A percentile compares a stretch with the other conserved stretches of the same genome.
Evolutionary conservation across 2,797 vertebrate genomes (phyloP).

Genomic region (Semaprochilodus insignis): DNA sequence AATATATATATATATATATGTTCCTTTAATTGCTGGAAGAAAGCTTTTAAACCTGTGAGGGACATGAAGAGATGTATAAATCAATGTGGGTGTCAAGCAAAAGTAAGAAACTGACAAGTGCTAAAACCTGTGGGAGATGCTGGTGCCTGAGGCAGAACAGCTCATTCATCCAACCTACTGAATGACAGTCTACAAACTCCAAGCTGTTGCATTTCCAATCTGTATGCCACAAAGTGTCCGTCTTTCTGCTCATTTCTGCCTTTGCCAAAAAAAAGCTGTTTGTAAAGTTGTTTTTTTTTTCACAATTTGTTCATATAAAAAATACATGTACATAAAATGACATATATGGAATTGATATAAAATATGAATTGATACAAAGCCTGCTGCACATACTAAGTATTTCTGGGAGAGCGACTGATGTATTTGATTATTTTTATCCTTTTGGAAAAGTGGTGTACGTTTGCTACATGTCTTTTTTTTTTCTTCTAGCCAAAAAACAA

Average conservation of each 20-base stretch:
- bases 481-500: slow-evolving; percentile 63
- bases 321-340: slow-evolving; percentile 47
- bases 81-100: slow-evolving; percentile 68
- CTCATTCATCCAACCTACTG: slow-evolving; percentile 58
- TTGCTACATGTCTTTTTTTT: slow-evolving; percentile 58
- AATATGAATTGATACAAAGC: slow-evolving; percentile 72
- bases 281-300: slow-evolving; percentile 62
- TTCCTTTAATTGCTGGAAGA: slow-evolving; percentile 26
- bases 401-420: slow-evolving; percentile 67
- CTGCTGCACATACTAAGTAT: slow-evolving; percentile 77
- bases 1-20: no score
- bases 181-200: slow-evolving; percentile 58
- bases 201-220: slow-evolving; percentile 56
- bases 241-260: slow-evolving; percentile 25
- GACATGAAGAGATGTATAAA: slow-evolving; percentile 71
- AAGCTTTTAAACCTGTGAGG: slow-evolving; percentile 75
- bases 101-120: slow-evolving; percentile 67
- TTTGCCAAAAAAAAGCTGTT: slow-evolving; percentile 52
- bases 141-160: slow-evolving; percentile 64
- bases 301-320: slow-evolving; percentile 1
- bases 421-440: slow-evolving; percentile 44
- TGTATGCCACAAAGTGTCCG: slow-evolving; percentile 54
- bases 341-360: slow-evolving; percentile 73
- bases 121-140: slow-evolving; percentile 63
- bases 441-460: slow-evolving; percentile 50